Evolutionary conservation across 2,113 vertebrate genomes (phyloP), one percentile per base, ranked within the genome.

Genomic region (Lipophrys pholis): DNA sequence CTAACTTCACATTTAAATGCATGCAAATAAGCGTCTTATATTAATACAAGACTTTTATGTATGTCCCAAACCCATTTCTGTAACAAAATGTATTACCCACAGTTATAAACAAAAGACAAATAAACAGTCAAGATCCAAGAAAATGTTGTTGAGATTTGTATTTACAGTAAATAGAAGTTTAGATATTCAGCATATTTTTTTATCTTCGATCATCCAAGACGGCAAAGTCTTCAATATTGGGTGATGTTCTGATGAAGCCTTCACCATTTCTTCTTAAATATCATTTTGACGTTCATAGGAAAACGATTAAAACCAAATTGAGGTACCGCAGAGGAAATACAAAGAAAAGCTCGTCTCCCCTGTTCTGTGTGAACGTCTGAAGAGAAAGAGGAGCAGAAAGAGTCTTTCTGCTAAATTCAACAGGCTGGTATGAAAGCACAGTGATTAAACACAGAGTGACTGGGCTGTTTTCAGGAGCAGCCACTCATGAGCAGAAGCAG

Each of bases 391-490:
- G 50, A 35, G 14, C 67, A 84, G 55, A 40, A 75, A 69, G 58
- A 89, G 87, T 69, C 59, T 83, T 84, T 68, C 80, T 92, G 91
- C 82, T 85, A 93, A 92, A 93, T 93, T 93, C 93, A 88, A 90
- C 91, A 88, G 71, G 75, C 73, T 69, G 75, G 81, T 90, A 87
- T 88, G 87, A 94, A 93, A 88, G 84, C 85, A 80, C 86, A 85
- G 87, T 90, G 85, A 83, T 90, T 81, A 75, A 89, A 90, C 72
- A 89, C 48, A 70, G 76, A 83, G 83, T 57, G 61, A 66, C 76
- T 6, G 76, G 78, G 68, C 74, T 2, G 71, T 68, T 80, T 80
- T 60, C 69, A 82, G 21, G 69, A 84, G 35, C 78, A 73, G 78
- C 81, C 81, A 66, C 70, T 70, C 66, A 67, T 63, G 75, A 74